These are phyloP conservation scores for Tigriopus californicus DNA, from an alignment of 2,888 invertebrate species.

Conservation along the genomic window DNA sequence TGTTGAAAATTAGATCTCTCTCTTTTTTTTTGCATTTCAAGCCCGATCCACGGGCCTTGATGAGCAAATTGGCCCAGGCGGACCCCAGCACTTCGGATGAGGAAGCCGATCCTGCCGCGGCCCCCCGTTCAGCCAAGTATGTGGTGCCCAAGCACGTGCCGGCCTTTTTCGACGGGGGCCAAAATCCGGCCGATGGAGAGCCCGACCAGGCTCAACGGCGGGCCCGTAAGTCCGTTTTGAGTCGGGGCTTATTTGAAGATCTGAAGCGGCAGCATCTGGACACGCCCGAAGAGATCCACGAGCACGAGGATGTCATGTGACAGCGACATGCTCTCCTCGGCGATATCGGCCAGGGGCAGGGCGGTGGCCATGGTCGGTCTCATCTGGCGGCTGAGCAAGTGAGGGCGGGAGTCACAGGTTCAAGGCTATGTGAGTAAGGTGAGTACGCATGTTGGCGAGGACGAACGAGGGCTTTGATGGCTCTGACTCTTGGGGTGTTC, in stretches of 20 bases:
- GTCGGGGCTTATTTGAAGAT: conserved; percentile 70
- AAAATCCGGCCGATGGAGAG: conserved; percentile 48
- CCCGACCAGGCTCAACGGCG: conserved; percentile 55
- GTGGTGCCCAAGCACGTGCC: conserved; percentile 84
- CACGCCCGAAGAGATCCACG: conserved; percentile 55
- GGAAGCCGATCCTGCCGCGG: too few relatives aligned
- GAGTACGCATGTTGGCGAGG: too few relatives aligned
- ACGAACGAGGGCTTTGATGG: too few relatives aligned
- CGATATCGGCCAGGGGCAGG: too few relatives aligned
- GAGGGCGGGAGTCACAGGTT: too few relatives aligned
- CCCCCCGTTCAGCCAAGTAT: too few relatives aligned
- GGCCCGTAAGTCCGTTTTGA: conserved; percentile 59
- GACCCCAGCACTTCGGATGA: conserved; percentile 30
- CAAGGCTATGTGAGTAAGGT: too few relatives aligned
- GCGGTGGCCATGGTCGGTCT: too few relatives aligned
- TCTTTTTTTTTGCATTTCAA: conserved; percentile 30
- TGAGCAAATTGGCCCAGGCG: conserved; percentile 38
- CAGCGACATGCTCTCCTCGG: too few relatives aligned
- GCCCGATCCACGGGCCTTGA: conserved; percentile 19
- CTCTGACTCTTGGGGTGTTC: too few relatives aligned
- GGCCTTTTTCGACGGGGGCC: conserved; percentile 63
- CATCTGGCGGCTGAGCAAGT: too few relatives aligned
- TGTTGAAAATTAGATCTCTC: too few relatives aligned
- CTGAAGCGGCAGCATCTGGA: conserved; percentile 80
- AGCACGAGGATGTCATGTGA: conserved; percentile 21